Base-by-base conservation (phyloP, 2,113 vertebrate species). In the Oreocharis arfaki region DNA sequence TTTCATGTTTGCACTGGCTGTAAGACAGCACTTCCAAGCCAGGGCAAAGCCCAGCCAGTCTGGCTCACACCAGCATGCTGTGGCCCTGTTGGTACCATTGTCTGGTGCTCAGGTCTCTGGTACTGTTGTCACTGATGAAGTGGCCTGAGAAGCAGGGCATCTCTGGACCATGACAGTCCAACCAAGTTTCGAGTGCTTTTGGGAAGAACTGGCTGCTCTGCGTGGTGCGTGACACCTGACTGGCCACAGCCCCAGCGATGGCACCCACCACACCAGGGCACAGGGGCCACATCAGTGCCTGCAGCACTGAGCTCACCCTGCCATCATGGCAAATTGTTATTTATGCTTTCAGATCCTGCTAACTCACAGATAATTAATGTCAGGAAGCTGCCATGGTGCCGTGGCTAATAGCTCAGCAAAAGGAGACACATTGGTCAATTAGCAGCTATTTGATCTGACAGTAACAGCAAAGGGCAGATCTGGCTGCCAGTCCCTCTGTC, bases 281-380 rank as follows among this genome's bases (percentile, higher is more conserved):
- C 1, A 1, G 37, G 9, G 53, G 35, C 35, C 57, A 7, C 8
- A 3, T 23, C 39, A 18, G 49, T 37, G n/a, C 56, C 69, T 89
- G 55, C 33, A 27, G 37, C 26, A 6, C 53, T 17, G 74, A 85
- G 20, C 33, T 88, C 8, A 6, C n/a, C 46, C 42, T 73, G 53
- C 92, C 53, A n/a, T 24, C 44, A 9, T 26, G 78, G 84, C 93
- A 94, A 93, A 85, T 69, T 50, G 27, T 93, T 93, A 82, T 94
- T 97, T 98, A 80, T 83, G 76, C 88, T 95, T 94, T 93, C 75
- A 69, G 91, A 93, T 55, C 81, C 86, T 76, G 91, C 94, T 93
- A 93, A 88, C 92, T 89, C 97, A 52, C 89, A 87, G 97, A 95
- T 97, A 98, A 98, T 98, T 97, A 97, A 94, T 94, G 97, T 98